Evolutionary conservation across 2,113 vertebrate genomes (phyloP).

Genomic region (Bombycilla garrulus): DNA sequence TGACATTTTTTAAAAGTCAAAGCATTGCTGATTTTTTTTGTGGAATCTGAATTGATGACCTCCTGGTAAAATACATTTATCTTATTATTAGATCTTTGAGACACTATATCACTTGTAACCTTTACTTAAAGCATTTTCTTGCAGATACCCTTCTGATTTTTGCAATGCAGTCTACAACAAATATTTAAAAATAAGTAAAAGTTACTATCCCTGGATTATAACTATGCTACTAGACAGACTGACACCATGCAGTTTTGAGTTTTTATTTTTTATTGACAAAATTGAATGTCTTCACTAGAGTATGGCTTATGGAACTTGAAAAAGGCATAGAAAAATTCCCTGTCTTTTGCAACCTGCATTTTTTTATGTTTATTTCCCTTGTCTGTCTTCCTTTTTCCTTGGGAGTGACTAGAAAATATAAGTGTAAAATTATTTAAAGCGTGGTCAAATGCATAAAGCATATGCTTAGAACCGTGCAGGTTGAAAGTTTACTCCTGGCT

Average conservation of each 20-base stretch:
- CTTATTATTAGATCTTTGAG: conserved; percentile 17
- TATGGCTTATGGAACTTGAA: neutral
- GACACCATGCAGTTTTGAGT: neutral
- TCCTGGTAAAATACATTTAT: conserved; percentile 8
- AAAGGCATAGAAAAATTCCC: neutral
- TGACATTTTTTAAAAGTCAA: conserved; percentile 41
- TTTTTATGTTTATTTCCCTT: neutral
- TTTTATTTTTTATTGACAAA: neutral
- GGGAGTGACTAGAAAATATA: neutral
- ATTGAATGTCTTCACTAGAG: neutral
- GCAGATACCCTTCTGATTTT: neutral
- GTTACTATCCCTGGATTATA: neutral
- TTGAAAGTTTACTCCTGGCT: neutral
- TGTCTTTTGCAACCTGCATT: neutral
- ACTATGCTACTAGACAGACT: neutral
- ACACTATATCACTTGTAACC: neutral
- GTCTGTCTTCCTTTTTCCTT: neutral
- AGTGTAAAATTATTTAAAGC: neutral
- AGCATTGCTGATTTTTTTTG: conserved; percentile 7
- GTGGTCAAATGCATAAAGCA: neutral
- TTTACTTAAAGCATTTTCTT: neutral
- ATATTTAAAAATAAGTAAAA: neutral
- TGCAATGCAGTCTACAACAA: neutral
- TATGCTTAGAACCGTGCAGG: neutral
- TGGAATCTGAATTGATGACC: conserved; percentile 3